Conservation (phyloP, 2,113 vertebrate species). For the Hippocampus guttulatus region DNA sequence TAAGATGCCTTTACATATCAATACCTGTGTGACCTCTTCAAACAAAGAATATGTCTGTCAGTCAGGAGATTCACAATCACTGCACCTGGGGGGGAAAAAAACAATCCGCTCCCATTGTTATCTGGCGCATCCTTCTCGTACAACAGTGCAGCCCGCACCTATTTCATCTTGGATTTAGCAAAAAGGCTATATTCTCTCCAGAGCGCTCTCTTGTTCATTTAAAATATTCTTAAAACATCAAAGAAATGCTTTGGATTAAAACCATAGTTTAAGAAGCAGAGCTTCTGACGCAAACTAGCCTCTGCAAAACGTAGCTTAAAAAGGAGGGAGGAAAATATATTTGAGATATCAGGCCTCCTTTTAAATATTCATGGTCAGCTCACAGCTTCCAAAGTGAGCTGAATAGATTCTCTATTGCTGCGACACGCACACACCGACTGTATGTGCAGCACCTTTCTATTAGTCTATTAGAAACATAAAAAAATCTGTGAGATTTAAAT, state of each 20-base stretch:
- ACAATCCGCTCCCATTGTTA: background rate
- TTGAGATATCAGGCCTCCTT: slow-evolving; percentile 39
- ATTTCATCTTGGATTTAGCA: slow-evolving; percentile 27
- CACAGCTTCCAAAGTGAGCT: slow-evolving; percentile 57
- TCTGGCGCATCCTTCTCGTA: slow-evolving; percentile 1
- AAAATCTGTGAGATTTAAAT: background rate
- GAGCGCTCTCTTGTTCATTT: slow-evolving; percentile 13
- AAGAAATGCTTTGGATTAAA: slow-evolving; percentile 43
- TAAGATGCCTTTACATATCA: slow-evolving; percentile 17
- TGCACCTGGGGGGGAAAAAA: background rate
- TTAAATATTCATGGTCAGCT: slow-evolving; percentile 65
- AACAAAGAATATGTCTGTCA: slow-evolving; percentile 26
- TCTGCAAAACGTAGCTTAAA: slow-evolving; percentile 39
- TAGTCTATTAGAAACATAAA: background rate
- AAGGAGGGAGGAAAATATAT: slow-evolving; percentile 32
- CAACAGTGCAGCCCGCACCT: slow-evolving; percentile 24
- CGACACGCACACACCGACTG: background rate
- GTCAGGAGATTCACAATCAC: slow-evolving; percentile 19
- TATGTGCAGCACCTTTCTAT: background rate
- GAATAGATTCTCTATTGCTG: slow-evolving; percentile 36
- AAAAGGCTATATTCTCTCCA: slow-evolving; percentile 20
- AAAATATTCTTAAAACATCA: slow-evolving; percentile 34
- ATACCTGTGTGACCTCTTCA: slow-evolving; percentile 32
- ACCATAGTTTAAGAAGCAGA: slow-evolving; percentile 18
- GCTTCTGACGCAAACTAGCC: slow-evolving; percentile 41